Evolutionary conservation across 2,888 invertebrate species (phyloP), one percentile per base, ranked within the genome.

Genomic region (Horisme vitalbata): DNA sequence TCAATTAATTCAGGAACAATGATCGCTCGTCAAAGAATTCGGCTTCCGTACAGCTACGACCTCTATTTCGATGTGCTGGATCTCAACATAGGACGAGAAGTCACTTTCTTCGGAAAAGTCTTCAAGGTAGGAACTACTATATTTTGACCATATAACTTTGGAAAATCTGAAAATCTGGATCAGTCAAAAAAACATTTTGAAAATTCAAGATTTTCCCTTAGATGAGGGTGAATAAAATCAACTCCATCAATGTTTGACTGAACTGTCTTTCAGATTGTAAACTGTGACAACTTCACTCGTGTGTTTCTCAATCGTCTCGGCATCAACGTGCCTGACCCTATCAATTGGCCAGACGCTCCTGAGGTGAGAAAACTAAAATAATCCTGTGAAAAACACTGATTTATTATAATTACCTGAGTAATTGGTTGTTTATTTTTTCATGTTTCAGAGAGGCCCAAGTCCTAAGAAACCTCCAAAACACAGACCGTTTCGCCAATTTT

Each of bases 271-370:
- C 93, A 95, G 88, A 94, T 98, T 36, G 93, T 94, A 0, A 93
- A 94, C 60, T 97, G 97, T 72, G 98, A 98, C 73, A 91, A 93
- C 57, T 98, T 97, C 71, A 97, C 98, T 0, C 89, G 96, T 55
- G 93, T 93, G 38, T 98, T 97, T 77, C 82, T 98, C 4, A 95
- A 95, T 71, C 93, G 95, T 31, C 92, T 95, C 39, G 98, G 98
- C 2, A 95, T 97, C 35, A 88, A 94, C 21, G 96, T 98, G 2
- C 94, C 95, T 0, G 94, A 95, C 79, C 93, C 87, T 1, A 69
- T 85, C 23, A 68, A 75, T 21, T 86, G 78, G 79, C 88, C 87
- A 12, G 88, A 88, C 60, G 77, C 81, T 30, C 45, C 73, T 18
- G 79, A 84, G 64, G 88, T 73, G 79, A 70, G 56, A 66, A 21